Percentiles rank a stretch among this genome's conserved stretches.
phyloP scores from a whole-genome alignment of 1,140 invertebrate species.

The Portunus trituberculatus region DNA sequence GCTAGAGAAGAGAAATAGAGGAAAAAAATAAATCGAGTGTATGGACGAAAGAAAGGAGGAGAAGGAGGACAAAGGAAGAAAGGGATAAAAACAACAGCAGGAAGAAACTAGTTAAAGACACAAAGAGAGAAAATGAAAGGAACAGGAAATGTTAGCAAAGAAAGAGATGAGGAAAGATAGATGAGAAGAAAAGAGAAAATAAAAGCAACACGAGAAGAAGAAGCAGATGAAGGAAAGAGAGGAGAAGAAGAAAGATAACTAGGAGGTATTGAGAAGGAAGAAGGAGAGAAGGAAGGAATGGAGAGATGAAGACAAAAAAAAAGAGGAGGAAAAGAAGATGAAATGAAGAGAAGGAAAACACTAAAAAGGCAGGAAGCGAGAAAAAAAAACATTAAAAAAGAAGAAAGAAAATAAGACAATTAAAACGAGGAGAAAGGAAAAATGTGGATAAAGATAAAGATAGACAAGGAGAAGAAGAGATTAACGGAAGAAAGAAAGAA shows the following conservation, averaged over 20 bases:
- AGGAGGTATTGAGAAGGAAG: background rate
- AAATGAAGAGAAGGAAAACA: background rate
- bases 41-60: background rate
- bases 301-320: background rate
- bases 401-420: background rate
- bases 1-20: background rate
- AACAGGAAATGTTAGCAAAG: background rate
- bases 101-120: background rate
- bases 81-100: background rate
- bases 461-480: background rate
- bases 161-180: background rate
- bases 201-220: background rate
- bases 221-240: background rate
- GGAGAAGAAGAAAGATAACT: background rate
- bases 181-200: too few relatives aligned
- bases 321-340: background rate
- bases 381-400: background rate
- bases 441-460: background rate
- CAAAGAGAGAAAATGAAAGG: background rate
- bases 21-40: too few relatives aligned
- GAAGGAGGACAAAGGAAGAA: background rate
- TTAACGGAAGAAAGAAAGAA: background rate
- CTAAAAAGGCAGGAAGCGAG: background rate
- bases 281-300: background rate
- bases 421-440: background rate